Evolutionary conservation across 2,888 invertebrate genomes (phyloP), one percentile per base, ranked within the genome.

Genomic region (Drosophila imparisetae): DNA sequence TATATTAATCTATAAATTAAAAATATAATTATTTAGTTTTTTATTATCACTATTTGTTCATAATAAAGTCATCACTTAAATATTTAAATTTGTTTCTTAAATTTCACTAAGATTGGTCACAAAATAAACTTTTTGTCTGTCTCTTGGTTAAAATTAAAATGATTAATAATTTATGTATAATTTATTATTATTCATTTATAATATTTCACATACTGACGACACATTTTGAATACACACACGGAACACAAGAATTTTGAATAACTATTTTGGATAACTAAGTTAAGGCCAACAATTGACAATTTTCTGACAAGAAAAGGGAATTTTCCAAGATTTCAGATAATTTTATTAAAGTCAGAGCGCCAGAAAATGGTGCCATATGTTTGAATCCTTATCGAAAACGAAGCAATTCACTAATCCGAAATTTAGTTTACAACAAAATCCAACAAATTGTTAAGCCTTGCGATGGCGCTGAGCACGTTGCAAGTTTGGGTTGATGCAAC

Each of bases 21-120:
- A 34, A 34, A 4, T 11, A 29, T 29, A 1, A 3, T 5, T 6
- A n/a, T n/a, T 1, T 13, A 15, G 0, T 0, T 2, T 29, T 4
- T n/a, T 29, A 3, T n/a, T 40, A 0, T 8, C 11, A 38, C 4
- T 4, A 2, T 38, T n/a, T 4, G 1, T 15, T 24, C 4, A 34
- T 21, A 15, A 34, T 3, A 52, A n/a, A 3, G 0, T 27, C 2
- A 1, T 1, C 52, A 52, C 21, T 13, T 30, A 42, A 21, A 11
- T 11, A 21, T 42, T 11, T 48, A 0, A 18, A 27, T 49, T 11
- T 2, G 5, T 10, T 6, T 42, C 5, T 21, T 6, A 2, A 21
- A 21, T 21, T 42, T 21, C 11, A 42, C 42, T 21, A 1, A 42
- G 11, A 21, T 21, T 42, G 4, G 5, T 2, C 21, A 42, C 40